Percentiles rank a stretch among this genome's conserved stretches.
Conservation (phyloP, 2,797 vertebrate species). For the Coluber constrictor region DNA sequence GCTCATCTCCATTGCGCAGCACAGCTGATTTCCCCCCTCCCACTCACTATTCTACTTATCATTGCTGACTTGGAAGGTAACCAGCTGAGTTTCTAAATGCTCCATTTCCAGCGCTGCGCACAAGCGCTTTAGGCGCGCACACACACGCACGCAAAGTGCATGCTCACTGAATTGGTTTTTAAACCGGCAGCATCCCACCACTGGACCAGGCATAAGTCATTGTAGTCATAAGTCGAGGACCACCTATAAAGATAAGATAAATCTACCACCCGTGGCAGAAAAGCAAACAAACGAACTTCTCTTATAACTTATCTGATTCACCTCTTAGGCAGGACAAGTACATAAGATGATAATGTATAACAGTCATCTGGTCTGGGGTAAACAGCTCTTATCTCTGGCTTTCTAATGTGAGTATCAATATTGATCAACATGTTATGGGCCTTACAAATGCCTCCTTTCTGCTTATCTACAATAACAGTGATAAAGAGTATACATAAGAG, state of each 20-base stretch:
- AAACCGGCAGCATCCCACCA: too few relatives aligned
- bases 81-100: too few relatives aligned
- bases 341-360: background rate
- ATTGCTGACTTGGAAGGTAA: too few relatives aligned
- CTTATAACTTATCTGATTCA: background rate
- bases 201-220: background rate
- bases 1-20: too few relatives aligned
- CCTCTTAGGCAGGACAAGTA: background rate
- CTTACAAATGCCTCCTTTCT: background rate
- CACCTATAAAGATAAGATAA: background rate
- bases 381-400: background rate
- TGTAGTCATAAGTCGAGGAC: background rate
- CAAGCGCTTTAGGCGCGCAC: too few relatives aligned
- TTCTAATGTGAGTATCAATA: background rate
- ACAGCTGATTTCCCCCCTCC: too few relatives aligned
- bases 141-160: too few relatives aligned
- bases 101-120: too few relatives aligned
- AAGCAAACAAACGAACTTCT: background rate
- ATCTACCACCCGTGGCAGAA: background rate
- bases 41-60: too few relatives aligned
- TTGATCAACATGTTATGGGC: background rate
- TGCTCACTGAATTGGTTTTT: too few relatives aligned
- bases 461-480: background rate
- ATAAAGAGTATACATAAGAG: background rate
- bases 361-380: background rate